phyloP scores from a whole-genome alignment of 2,888 invertebrate species.

The Suillia variegata region DNA sequence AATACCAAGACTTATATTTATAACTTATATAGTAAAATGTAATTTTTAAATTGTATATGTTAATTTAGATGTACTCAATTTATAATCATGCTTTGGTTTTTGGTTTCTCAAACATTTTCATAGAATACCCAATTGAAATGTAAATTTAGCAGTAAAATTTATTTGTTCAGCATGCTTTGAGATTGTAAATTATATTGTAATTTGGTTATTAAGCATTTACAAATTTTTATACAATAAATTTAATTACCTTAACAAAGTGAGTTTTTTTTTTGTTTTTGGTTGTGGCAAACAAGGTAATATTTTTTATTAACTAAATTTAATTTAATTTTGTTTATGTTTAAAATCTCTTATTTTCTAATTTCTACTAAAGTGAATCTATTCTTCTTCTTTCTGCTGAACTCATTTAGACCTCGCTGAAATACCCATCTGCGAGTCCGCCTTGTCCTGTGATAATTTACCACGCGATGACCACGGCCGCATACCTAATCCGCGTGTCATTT shows the following conservation, averaged over 20 bases:
- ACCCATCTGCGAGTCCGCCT: conserved; percentile 83
- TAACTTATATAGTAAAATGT: no score
- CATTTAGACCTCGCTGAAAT: conserved; percentile 77
- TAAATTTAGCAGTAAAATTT: no score
- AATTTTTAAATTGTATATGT: no score
- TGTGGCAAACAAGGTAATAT: not conserved
- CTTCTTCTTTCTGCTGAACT: no score
- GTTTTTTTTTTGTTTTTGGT: not conserved
- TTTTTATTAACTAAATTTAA: not conserved
- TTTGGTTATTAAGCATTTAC: not conserved
- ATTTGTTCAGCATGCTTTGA: not conserved
- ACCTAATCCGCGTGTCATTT: conserved; percentile 81
- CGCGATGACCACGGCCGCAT: conserved; percentile 85
- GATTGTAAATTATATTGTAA: not conserved
- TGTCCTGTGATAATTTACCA: conserved; percentile 88
- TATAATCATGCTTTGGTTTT: no score
- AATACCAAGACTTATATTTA: not conserved
- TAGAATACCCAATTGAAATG: no score
- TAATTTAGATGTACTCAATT: no score
- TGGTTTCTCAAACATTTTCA: no score
- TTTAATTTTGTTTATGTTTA: not conserved
- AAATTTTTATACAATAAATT: not conserved
- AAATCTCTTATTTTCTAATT: no score
- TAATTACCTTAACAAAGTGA: not conserved
- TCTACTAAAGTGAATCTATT: no score